Percentiles rank a stretch among this genome's conserved stretches.
phyloP scores from a whole-genome alignment of 1,140 invertebrate genomes.

The Zaprionus inermis region DNA sequence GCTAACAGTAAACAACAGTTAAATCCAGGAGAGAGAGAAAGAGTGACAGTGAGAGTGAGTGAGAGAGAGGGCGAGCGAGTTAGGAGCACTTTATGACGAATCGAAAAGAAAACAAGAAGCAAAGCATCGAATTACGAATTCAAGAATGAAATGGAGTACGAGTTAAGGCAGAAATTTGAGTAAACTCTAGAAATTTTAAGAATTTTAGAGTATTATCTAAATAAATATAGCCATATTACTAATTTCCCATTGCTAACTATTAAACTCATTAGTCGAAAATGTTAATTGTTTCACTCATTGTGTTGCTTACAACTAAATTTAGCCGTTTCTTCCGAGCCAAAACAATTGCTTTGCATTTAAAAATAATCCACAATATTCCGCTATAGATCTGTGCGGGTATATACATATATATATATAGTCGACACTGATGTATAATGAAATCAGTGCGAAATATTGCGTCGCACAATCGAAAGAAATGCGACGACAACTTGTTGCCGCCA shows the following conservation, averaged over 20 bases:
- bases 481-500: constrained; percentile 41
- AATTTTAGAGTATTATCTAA: neutral
- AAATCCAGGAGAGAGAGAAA: constrained; percentile 28
- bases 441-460: constrained; percentile 38
- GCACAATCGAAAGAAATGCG: constrained; percentile 23
- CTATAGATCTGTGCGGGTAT: neutral
- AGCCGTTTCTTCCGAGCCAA: constrained; percentile 39
- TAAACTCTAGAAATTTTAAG: neutral
- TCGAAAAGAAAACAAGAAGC: neutral
- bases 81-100: neutral
- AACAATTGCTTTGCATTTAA: constrained; percentile 47
- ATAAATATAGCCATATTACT: neutral
- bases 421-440: constrained; percentile 10
- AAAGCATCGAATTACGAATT: neutral
- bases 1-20: constrained; percentile 44
- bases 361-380: constrained; percentile 43
- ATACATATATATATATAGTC: neutral
- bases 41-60: constrained; percentile 3
- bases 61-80: neutral
- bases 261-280: constrained; percentile 35
- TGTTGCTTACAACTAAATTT: constrained; percentile 56
- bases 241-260: neutral
- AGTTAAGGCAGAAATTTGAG: neutral
- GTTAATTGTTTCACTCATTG: constrained; percentile 49
- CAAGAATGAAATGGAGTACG: neutral